Evolutionary conservation across 1,140 invertebrate species (phyloP).

Genomic region (Coenobita brevimanus): DNA sequence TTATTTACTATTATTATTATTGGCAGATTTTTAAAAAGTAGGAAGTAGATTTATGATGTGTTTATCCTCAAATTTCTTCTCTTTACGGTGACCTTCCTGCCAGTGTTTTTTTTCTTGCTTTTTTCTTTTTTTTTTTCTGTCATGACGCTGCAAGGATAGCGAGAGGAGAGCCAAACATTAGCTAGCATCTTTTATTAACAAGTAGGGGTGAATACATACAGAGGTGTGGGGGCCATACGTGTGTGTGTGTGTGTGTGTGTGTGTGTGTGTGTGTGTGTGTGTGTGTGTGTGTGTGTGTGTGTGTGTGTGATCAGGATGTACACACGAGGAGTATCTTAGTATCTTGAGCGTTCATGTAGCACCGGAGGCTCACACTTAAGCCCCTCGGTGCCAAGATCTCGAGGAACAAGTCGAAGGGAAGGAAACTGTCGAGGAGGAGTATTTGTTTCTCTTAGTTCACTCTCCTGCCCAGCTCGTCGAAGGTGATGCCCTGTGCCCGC

Average conservation of each 20-base stretch:
- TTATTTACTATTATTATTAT: no score
- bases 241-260: neutral
- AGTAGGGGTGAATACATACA: constrained; percentile 14
- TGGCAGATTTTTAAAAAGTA: no score
- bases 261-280: constrained; percentile 3
- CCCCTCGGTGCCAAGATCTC: neutral
- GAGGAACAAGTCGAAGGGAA: neutral
- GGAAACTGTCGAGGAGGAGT: no score
- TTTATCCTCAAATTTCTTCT: no score
- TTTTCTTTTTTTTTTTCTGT: no score
- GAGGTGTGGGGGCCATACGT: neutral
- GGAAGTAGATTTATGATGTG: no score
- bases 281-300: constrained; percentile 2
- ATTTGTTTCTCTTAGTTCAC: neutral
- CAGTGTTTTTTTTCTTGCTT: no score
- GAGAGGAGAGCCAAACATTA: no score
- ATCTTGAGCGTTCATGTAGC: neutral
- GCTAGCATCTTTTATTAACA: constrained; percentile 27
- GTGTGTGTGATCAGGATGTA: no score
- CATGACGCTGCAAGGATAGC: no score
- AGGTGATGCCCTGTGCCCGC: constrained; percentile 5
- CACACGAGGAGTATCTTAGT: neutral
- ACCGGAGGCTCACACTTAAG: no score
- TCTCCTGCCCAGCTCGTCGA: constrained; percentile 12
- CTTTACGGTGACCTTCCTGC: no score